These are phyloP conservation scores for Sisyra nigra DNA, from an alignment of 2,888 invertebrate genomes.

Conservation along the genomic window DNA sequence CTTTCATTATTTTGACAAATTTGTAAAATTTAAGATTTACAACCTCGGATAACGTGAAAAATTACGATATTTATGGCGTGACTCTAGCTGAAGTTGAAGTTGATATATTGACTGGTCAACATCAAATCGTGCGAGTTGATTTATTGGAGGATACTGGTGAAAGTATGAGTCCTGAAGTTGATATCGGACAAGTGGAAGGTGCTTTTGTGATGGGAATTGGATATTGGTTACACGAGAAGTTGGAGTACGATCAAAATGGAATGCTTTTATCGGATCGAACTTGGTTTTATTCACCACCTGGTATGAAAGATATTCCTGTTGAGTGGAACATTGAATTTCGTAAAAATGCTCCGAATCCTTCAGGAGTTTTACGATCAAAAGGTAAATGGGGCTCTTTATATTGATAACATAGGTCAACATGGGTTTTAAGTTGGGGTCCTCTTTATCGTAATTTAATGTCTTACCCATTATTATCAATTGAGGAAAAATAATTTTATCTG, in stretches of 20 bases:
- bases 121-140: slow-evolving; percentile 48
- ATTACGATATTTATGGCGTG: slow-evolving; percentile 48
- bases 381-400: slow-evolving; percentile 25
- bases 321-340: slow-evolving; percentile 56
- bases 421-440: too few species aligned
- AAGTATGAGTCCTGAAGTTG: slow-evolving; percentile 54
- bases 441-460: too few species aligned
- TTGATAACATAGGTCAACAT: too few species aligned
- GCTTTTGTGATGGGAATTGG: slow-evolving; percentile 65
- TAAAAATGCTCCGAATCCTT: slow-evolving; percentile 44
- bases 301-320: slow-evolving; percentile 60
- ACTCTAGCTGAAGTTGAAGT: slow-evolving; percentile 55
- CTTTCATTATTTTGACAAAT: not conserved
- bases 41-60: slow-evolving; percentile 29
- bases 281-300: slow-evolving; percentile 68
- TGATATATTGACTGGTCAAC: slow-evolving; percentile 64
- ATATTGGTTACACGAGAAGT: slow-evolving; percentile 58
- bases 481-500: too few species aligned
- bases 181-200: slow-evolving; percentile 64
- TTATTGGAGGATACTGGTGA: slow-evolving; percentile 57
- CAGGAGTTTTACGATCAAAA: slow-evolving; percentile 58
- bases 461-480: too few species aligned
- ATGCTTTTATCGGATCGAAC: slow-evolving; percentile 56
- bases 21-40: slow-evolving; percentile 17
- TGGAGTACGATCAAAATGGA: slow-evolving; percentile 49